phyloP scores from a whole-genome alignment of 2,797 vertebrate genomes.

The Chaunax sp. region DNA sequence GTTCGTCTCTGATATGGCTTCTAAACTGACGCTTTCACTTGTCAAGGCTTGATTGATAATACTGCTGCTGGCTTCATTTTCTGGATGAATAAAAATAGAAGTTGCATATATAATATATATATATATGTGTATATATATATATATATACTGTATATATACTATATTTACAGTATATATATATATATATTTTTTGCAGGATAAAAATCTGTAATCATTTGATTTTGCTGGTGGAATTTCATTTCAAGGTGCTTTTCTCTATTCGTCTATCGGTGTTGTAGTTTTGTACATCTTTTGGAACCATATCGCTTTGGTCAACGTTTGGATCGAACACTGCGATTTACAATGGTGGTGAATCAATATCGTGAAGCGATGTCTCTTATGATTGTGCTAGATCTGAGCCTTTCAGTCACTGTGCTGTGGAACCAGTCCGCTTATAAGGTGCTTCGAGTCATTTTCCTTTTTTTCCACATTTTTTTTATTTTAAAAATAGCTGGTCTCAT shows the following conservation, averaged over 20 bases:
- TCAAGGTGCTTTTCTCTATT: constrained; percentile 47
- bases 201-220: constrained; percentile 34
- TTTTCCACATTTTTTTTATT: constrained; percentile 6
- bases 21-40: constrained; percentile 58
- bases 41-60: constrained; percentile 63
- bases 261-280: constrained; percentile 25
- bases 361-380: constrained; percentile 30
- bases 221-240: constrained; percentile 71
- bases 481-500: constrained; percentile 75
- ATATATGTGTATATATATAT: neutral
- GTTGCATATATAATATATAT: constrained; percentile 51
- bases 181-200: constrained; percentile 36
- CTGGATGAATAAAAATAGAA: constrained; percentile 36
- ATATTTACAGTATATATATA: neutral
- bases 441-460: constrained; percentile 69
- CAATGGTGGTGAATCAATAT: constrained; percentile 27
- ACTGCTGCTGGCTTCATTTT: constrained; percentile 76
- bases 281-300: constrained; percentile 51
- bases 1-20: constrained; percentile 76
- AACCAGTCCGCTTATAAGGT: constrained; percentile 77
- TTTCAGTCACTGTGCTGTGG: constrained; percentile 46
- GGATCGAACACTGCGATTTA: constrained; percentile 16
- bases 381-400: constrained; percentile 63
- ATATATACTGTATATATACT: neutral
- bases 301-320: constrained; percentile 65